These are phyloP conservation scores for Platyscapa corneri DNA, from an alignment of 1,140 invertebrate species.

Conservation along the genomic window DNA sequence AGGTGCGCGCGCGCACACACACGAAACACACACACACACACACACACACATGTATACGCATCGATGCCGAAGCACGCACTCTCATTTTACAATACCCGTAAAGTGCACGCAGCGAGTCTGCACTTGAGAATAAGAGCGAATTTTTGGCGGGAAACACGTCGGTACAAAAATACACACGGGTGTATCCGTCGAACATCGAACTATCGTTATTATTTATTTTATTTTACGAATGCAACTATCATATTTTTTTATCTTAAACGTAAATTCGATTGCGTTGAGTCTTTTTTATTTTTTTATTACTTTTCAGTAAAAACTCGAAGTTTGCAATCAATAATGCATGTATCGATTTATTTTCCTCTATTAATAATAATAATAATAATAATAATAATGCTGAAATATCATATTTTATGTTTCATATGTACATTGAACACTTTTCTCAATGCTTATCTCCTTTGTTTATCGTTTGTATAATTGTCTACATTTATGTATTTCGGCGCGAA, in stretches of 20 bases:
- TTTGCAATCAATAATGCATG: background rate
- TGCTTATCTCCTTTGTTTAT: too few species aligned
- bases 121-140: background rate
- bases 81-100: conserved; percentile 15
- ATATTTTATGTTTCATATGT: conserved; percentile 1
- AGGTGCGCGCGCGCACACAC: background rate
- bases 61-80: too few species aligned
- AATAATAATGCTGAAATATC: background rate
- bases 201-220: background rate
- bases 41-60: background rate
- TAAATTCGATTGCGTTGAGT: background rate
- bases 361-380: background rate
- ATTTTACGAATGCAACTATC: conserved; percentile 1
- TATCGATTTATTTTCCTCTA: background rate
- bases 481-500: conserved; percentile 11
- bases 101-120: background rate
- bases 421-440: background rate
- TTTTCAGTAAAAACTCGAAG: background rate
- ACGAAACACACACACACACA: too few species aligned
- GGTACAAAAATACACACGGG: conserved; percentile 27
- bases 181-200: conserved; percentile 30
- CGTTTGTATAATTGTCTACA: too few species aligned
- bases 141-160: background rate
- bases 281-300: background rate
- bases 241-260: conserved; percentile 15